Evolutionary conservation across 35 echinoderm and acorn worm species (phyloP).

Genomic region (Stichopus chloronotus): DNA sequence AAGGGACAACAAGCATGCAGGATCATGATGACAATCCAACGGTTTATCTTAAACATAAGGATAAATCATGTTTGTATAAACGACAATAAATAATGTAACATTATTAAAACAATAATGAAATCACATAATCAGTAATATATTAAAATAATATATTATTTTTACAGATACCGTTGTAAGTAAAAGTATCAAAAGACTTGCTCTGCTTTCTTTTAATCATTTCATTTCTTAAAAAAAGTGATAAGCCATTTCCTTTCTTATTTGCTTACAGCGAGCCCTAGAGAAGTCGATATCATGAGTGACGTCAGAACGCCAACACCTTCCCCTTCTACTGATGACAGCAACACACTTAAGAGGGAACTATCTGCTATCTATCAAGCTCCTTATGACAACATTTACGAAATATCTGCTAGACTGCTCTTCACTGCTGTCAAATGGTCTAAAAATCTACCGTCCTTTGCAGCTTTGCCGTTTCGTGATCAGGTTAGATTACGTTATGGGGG

Average conservation of each 20-base stretch:
- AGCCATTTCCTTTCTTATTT: not conserved
- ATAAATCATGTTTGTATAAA: too few relatives aligned
- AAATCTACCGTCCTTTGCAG: constrained; percentile 89
- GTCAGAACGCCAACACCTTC: constrained; percentile 21
- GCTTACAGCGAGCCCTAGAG: constrained; percentile 35
- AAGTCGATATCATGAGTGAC: constrained; percentile 44
- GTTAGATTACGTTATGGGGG: constrained; percentile 37
- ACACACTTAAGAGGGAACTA: constrained; percentile 33
- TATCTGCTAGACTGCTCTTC: constrained; percentile 88
- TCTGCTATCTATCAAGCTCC: constrained; percentile 66
- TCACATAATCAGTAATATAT: too few relatives aligned
- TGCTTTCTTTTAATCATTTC: not conserved
- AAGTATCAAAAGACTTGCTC: not conserved
- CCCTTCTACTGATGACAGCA: constrained; percentile 25
- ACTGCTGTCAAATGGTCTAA: constrained; percentile 99
- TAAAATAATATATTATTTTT: too few relatives aligned
- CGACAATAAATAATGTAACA: too few relatives aligned
- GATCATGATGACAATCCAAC: too few relatives aligned
- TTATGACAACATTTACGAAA: constrained; percentile 94
- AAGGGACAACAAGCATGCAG: too few relatives aligned
- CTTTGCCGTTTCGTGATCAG: constrained; percentile 93
- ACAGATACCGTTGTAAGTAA: too few relatives aligned
- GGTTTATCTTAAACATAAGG: too few relatives aligned
- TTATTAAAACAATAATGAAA: too few relatives aligned
- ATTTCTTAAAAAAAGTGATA: not conserved